Conservation (phyloP, 2,113 vertebrate genomes). For the Helogale parvula region DNA sequence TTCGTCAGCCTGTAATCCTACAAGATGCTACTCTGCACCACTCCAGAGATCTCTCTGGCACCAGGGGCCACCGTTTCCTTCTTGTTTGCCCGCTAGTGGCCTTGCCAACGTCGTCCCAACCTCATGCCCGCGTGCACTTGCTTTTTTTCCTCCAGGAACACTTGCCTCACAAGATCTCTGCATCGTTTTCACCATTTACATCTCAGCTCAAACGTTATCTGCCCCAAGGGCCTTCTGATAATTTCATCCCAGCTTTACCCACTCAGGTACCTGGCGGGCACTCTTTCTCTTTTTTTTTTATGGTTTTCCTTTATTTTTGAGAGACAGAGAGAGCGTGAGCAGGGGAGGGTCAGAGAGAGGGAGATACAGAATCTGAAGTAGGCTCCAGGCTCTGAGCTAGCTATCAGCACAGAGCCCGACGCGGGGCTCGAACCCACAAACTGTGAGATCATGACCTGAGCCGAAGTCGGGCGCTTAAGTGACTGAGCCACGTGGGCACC, state of each 20-base stretch:
- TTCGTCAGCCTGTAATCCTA: not conserved
- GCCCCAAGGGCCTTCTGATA: not conserved
- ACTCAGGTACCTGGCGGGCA: too few species aligned
- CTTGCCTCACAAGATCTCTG: not conserved
- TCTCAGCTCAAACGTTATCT: not conserved
- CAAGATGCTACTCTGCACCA: not conserved
- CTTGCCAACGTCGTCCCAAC: accelerated
- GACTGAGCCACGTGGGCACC: too few species aligned
- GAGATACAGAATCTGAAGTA: too few species aligned
- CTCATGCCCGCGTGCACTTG: not conserved
- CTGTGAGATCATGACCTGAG: too few species aligned
- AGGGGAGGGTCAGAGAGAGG: too few species aligned
- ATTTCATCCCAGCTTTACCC: not conserved
- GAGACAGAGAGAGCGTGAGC: too few species aligned
- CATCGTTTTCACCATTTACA: not conserved
- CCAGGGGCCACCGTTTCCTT: not conserved
- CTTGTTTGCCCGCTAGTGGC: accelerated
- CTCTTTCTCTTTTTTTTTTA: too few species aligned
- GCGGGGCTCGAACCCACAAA: too few species aligned
- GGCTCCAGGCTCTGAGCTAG: too few species aligned
- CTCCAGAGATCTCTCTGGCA: not conserved
- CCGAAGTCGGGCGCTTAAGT: too few species aligned
- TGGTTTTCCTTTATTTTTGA: too few species aligned
- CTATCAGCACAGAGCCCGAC: too few species aligned
- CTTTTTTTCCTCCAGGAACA: not conserved